Percentiles rank a stretch among this genome's conserved stretches.
These are phyloP conservation scores for Agapetus fuscipes DNA, from an alignment of 2,888 invertebrate genomes.

Conservation along the genomic window DNA sequence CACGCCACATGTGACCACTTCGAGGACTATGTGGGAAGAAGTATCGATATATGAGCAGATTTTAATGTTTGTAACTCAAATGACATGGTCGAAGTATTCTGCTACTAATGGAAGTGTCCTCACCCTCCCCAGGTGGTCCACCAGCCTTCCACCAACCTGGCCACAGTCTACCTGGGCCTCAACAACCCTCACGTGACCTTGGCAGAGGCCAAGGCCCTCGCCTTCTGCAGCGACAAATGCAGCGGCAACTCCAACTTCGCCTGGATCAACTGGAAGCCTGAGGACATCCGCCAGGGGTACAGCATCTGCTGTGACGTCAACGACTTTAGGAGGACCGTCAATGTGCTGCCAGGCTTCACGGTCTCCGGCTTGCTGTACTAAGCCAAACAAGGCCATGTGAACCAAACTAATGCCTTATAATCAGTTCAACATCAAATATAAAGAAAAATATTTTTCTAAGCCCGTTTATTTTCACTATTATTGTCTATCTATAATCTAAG, in stretches of 20 bases:
- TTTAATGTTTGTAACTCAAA: too few species aligned
- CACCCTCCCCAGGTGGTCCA: slow-evolving; percentile 49
- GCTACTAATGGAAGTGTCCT: too few species aligned
- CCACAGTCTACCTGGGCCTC: slow-evolving; percentile 50
- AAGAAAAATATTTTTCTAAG: neutral
- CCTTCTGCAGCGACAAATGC: slow-evolving; percentile 45
- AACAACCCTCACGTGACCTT: slow-evolving; percentile 51
- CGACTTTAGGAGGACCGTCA: slow-evolving; percentile 44
- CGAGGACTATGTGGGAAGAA: too few species aligned
- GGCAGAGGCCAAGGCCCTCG: slow-evolving; percentile 31
- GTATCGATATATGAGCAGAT: too few species aligned
- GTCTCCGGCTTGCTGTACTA: slow-evolving; percentile 34
- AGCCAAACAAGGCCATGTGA: too few species aligned
- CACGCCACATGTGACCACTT: too few species aligned
- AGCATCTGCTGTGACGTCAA: slow-evolving; percentile 53
- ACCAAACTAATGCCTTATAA: neutral
- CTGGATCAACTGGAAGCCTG: slow-evolving; percentile 50
- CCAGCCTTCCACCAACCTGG: slow-evolving; percentile 38
- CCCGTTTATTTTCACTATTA: neutral
- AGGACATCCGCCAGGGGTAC: slow-evolving; percentile 44
- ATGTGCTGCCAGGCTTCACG: slow-evolving; percentile 43
- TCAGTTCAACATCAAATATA: neutral
- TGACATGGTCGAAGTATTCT: too few species aligned
- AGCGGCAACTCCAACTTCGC: slow-evolving; percentile 46
- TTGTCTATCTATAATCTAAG: too few species aligned